Conservation (phyloP, 2,113 vertebrate species). For the Tamias sibiricus region DNA sequence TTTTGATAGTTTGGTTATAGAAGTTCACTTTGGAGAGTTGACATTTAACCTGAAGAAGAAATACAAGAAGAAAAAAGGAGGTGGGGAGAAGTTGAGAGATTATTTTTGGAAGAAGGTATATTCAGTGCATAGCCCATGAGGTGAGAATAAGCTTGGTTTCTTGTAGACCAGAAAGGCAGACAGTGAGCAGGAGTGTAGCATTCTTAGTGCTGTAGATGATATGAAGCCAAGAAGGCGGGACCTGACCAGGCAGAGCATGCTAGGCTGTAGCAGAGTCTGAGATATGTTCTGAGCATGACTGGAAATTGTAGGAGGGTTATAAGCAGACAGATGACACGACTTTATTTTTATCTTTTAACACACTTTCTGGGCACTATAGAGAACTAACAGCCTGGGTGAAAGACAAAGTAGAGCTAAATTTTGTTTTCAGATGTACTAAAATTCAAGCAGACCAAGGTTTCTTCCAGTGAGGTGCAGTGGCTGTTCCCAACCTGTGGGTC, state of each 20-base stretch:
- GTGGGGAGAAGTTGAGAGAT: not conserved
- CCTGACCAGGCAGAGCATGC: not conserved
- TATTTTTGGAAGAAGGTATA: not conserved
- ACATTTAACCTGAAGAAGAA: not conserved
- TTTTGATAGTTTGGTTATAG: not conserved
- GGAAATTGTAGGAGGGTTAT: not conserved
- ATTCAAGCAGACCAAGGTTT: not conserved
- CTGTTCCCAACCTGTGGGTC: not conserved
- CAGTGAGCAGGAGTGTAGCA: rapidly evolving
- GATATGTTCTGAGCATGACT: not conserved
- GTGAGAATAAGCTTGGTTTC: not conserved
- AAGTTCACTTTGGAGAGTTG: not conserved
- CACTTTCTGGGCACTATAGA: not conserved
- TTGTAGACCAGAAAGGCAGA: not conserved
- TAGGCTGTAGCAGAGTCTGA: too few species aligned
- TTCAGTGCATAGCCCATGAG: rapidly evolving
- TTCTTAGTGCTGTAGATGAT: rapidly evolving
- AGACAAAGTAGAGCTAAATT: not conserved
- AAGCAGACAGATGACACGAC: not conserved
- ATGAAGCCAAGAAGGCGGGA: not conserved
- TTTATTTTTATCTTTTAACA: not conserved
- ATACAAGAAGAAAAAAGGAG: not conserved
- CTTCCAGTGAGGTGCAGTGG: not conserved
- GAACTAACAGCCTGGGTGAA: not conserved
- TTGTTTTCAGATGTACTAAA: not conserved